These are phyloP conservation scores for Subacronicta megacephala DNA, from an alignment of 2,888 invertebrate genomes.

Conservation along the genomic window DNA sequence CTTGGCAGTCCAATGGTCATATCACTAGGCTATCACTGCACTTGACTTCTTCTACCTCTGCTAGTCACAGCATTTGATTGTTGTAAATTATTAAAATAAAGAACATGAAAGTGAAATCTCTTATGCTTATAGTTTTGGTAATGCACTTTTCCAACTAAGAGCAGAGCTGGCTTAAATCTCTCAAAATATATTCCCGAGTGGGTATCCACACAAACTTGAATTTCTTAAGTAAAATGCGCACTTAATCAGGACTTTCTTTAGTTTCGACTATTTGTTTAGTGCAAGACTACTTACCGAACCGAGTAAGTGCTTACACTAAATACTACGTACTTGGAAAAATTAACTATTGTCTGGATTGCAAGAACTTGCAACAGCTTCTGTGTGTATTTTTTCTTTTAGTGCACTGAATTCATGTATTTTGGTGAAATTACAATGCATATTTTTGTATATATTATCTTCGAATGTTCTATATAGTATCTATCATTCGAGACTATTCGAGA, in stretches of 20 bases:
- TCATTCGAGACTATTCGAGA: too few species aligned
- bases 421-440: background rate
- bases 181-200: constrained; percentile 26
- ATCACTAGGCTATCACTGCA: too few species aligned
- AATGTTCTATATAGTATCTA: too few species aligned
- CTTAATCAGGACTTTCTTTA: constrained; percentile 52
- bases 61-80: too few species aligned
- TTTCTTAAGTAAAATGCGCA: constrained; percentile 51
- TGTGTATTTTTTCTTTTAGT: constrained; percentile 22
- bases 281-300: constrained; percentile 24
- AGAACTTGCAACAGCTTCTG: constrained; percentile 9
- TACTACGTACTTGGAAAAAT: constrained; percentile 44
- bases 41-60: too few species aligned
- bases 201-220: constrained; percentile 31
- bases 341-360: constrained; percentile 42
- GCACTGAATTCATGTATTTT: constrained; percentile 3
- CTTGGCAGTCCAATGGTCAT: too few species aligned
- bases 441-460: background rate
- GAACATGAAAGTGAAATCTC: background rate
- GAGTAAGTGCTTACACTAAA: constrained; percentile 39
- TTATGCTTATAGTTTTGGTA: constrained; percentile 5
- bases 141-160: constrained; percentile 18
- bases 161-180: constrained; percentile 23
- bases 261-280: constrained; percentile 45
- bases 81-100: background rate